These are phyloP conservation scores for Micrasema minimum DNA, from an alignment of 1,140 invertebrate species.

Conservation along the genomic window DNA sequence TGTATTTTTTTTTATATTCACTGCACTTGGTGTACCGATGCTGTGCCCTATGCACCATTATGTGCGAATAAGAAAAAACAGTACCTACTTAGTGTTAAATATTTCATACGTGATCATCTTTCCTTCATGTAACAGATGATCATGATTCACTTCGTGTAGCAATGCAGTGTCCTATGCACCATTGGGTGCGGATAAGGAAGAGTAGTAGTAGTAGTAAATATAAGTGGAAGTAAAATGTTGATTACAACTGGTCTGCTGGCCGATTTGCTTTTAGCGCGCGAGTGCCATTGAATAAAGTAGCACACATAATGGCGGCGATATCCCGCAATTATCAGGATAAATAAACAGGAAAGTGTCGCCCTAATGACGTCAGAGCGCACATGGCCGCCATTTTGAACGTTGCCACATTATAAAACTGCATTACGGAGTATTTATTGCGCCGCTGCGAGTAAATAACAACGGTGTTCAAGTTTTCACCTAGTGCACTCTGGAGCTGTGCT, in stretches of 20 bases:
- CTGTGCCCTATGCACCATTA: no score
- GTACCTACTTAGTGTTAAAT: no score
- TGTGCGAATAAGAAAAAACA: no score
- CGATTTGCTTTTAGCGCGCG: slow-evolving; percentile 9
- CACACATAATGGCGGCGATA: slow-evolving; percentile 34
- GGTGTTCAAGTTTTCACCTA: neutral
- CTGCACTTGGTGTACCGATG: no score
- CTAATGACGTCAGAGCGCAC: slow-evolving; percentile 42
- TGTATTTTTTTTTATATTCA: no score
- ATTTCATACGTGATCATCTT: no score
- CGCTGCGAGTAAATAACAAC: no score
- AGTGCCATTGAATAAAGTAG: slow-evolving; percentile 17
- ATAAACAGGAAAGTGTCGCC: slow-evolving; percentile 43
- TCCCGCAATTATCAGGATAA: slow-evolving; percentile 48
- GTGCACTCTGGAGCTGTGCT: neutral
- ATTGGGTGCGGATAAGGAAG: no score
- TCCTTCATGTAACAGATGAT: no score
- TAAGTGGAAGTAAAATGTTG: neutral
- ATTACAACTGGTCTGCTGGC: neutral
- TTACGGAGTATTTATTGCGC: neutral
- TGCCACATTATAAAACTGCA: slow-evolving; percentile 32
- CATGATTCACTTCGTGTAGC: no score
- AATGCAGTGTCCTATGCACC: no score
- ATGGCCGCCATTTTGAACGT: slow-evolving; percentile 34
- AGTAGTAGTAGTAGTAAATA: no score